Base-by-base conservation (phyloP, 2,113 vertebrate genomes). In the Orientallactaga bullata region DNA sequence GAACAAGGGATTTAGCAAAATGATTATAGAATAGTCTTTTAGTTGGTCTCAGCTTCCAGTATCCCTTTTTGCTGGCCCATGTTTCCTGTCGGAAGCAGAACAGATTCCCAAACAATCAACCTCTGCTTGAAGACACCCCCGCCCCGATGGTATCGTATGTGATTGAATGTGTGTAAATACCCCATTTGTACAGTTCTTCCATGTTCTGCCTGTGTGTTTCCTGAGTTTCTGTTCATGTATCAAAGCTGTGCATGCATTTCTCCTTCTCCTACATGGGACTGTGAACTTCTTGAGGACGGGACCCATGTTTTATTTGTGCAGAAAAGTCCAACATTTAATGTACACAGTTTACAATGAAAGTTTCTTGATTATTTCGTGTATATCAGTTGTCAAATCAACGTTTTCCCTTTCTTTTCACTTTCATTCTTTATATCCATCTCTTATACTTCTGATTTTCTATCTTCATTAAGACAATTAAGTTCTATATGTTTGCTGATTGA, bases 241-340 rank as follows among this genome's bases (percentile, higher is more conserved):
- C 66, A 60, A 81, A 83, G 92, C 20, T 30, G 68, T 4, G 13
- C 39, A 74, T 86, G 39, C 5, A 66, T n/a, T 35, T 95, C 5
- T 74, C 47, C 37, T 7, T 92, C 42, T 97, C 32, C 28, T 86
- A 12, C 4, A 63, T 68, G 26, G 26, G 28, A 39, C 51, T 92
- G 10, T 60, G 26, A 80, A 72, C 51, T 88, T 58, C 65, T 90
- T 82, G 66, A 76, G 35, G 37, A 32, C 26, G 92, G 39, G 17
- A 51, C 32, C 39, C 39, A 65, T 76, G 28, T 76, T 90, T 85
- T 90, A 84, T 42, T 85, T 85, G 85, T 21, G 74, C 61, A 82
- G 74, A 42, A 72, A 79, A 12, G n/a, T 47, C 18, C 58, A 61
- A 20, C 17, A 83, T 61, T 94, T 35, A 82, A 24, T 30, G 4